Evolutionary conservation across 2,888 invertebrate genomes (phyloP).

Genomic region (Pandemis heparana): DNA sequence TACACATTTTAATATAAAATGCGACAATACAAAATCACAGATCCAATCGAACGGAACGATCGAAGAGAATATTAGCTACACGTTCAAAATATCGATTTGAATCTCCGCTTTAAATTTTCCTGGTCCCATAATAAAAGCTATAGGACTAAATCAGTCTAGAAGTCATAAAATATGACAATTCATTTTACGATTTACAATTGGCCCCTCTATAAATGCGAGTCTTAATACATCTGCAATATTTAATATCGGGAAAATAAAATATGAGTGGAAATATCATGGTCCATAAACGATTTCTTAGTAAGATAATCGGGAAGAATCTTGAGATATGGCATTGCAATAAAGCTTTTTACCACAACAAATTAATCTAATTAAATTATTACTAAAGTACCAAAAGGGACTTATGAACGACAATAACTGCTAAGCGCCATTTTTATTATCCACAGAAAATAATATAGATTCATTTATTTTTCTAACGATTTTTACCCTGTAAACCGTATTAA

Average conservation of each 20-base stretch:
- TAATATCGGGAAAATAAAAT: background rate
- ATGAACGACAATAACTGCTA: background rate
- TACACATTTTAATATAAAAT: slow-evolving; percentile 84
- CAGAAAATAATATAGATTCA: background rate
- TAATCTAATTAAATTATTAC: slow-evolving; percentile 29
- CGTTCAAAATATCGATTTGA: slow-evolving; percentile 17
- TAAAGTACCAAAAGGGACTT: background rate
- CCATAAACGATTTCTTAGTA: background rate
- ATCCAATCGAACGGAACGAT: slow-evolving; percentile 49
- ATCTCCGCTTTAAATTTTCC: slow-evolving; percentile 21
- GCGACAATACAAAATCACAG: slow-evolving; percentile 71
- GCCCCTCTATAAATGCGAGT: slow-evolving; percentile 6
- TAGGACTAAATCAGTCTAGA: slow-evolving; percentile 21
- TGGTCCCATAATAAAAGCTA: background rate
- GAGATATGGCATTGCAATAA: slow-evolving; percentile 34
- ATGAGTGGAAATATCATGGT: background rate
- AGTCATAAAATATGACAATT: background rate
- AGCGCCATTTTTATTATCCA: background rate
- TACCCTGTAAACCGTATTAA: background rate
- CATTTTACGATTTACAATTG: slow-evolving; percentile 6
- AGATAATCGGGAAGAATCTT: background rate
- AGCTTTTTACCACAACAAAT: slow-evolving; percentile 24
- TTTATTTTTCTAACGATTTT: background rate
- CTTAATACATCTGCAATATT: background rate
- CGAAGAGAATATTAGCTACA: background rate